A percentile compares a stretch with the other conserved stretches of the same genome.
Evolutionary conservation across 1,140 invertebrate species (phyloP).

Genomic region (Mycetomoellerius zeteki): DNA sequence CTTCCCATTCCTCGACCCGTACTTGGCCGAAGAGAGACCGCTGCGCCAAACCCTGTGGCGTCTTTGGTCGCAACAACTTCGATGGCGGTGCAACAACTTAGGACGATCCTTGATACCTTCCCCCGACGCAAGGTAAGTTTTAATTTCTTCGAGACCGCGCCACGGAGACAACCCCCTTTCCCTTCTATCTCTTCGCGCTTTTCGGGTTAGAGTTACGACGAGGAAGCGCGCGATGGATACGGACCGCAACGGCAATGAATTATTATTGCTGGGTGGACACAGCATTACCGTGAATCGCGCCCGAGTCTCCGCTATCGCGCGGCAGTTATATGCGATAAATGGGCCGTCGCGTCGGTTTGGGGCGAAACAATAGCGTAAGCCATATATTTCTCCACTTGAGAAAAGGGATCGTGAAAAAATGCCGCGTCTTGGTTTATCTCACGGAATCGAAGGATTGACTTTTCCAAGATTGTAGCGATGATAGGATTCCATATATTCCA

Average conservation of each 20-base stretch:
- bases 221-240: background rate
- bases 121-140: conserved; percentile 42
- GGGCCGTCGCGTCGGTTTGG: background rate
- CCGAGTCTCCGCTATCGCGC: conserved; percentile 25
- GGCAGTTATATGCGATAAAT: conserved; percentile 56
- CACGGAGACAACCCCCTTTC: background rate
- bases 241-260: conserved; percentile 30
- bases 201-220: background rate
- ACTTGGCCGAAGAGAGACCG: conserved; percentile 63
- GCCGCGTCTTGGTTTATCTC: conserved; percentile 36
- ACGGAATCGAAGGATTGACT: conserved; percentile 30
- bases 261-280: conserved; percentile 34
- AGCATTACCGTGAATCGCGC: conserved; percentile 31
- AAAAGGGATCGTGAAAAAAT: conserved; percentile 8
- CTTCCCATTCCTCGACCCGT: background rate
- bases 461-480: conserved; percentile 4
- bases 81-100: conserved; percentile 63
- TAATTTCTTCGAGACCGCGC: conserved; percentile 53
- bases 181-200: too few relatives aligned
- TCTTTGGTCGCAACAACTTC: conserved; percentile 57
- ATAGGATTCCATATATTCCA: background rate
- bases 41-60: conserved; percentile 45
- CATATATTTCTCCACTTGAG: conserved; percentile 29
- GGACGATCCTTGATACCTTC: conserved; percentile 39
- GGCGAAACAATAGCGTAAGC: background rate